Percentiles rank a stretch among this genome's conserved stretches.
Evolutionary conservation across 2,113 vertebrate genomes (phyloP).

Genomic region (Puma concolor): DNA sequence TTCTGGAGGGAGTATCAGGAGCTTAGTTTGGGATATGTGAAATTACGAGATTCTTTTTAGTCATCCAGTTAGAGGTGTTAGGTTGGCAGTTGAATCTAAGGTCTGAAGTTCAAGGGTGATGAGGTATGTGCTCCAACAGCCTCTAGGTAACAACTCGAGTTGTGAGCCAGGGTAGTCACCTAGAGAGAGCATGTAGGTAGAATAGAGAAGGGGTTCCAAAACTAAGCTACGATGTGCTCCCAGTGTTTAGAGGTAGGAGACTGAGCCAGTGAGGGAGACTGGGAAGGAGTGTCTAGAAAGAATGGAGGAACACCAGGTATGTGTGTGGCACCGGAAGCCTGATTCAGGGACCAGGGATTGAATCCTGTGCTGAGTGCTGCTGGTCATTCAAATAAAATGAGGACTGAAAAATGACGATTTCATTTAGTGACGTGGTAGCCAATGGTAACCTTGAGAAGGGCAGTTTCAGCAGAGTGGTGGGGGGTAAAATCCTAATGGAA

Average conservation of each 20-base stretch:
- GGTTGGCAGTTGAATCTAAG: background rate
- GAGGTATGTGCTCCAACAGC: background rate
- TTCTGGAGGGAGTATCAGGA: background rate
- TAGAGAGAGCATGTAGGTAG: background rate
- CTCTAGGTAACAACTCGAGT: background rate
- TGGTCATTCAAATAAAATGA: background rate
- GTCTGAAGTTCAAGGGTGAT: background rate
- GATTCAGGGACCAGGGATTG: background rate
- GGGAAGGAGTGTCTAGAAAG: background rate
- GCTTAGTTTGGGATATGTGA: background rate
- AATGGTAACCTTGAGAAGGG: background rate
- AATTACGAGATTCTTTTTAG: background rate
- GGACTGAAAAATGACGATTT: background rate
- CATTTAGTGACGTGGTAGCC: background rate
- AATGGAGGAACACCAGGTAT: background rate
- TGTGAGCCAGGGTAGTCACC: background rate
- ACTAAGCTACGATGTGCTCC: background rate
- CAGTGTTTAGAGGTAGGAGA: background rate
- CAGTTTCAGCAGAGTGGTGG: background rate
- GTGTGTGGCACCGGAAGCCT: background rate
- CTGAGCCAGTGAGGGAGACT: background rate
- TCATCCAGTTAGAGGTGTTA: background rate
- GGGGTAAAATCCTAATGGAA: background rate
- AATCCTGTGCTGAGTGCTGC: background rate
- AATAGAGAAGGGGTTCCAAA: background rate